Base-by-base conservation (phyloP, 2,888 invertebrate species). In the Troides helena region DNA sequence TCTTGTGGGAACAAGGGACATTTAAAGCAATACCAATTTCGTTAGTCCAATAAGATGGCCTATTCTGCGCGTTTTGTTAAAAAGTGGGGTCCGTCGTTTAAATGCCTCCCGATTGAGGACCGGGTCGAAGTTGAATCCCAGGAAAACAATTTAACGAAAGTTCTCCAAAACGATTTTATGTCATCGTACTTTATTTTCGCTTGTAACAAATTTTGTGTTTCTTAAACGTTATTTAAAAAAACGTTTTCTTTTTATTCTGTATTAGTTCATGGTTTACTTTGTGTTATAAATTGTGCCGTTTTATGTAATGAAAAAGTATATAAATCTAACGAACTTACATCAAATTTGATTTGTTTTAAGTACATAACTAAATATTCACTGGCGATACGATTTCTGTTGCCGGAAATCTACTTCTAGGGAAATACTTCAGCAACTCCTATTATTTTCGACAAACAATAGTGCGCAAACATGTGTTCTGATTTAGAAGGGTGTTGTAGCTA, bases 61-160 rank as follows among this genome's bases (percentile, higher is more conserved):
- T 6, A 53, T 53, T 53, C 53, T 4, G n/a, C 21, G 57, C 57
- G 65, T 58, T 57, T 65, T 65, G 69, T 69, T 65, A 62, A 68
- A 59, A 68, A 62, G 58, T 61, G 62, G 46, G 65, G 65, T 65
- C 68, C 65, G 62, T 46, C 65, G 53, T 65, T 65, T 65, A 30
- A 69, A 43, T 63, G 68, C 58, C 62, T 36, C 36, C 69, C 65
- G 46, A 65, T 62, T 62, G 62, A 66, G 30, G 46, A 58, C 50
- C 58, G 62, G 58, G 23, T 63, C 57, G 25, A 62, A 62, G 59
- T 62, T 59, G 59, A 66, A 62, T 59, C 59, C 62, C 69, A 62
- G 70, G n/a, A 53, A 66, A 70, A 63, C 62, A 70, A 66, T 66
- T 69, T 66, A 66, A 66, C 50, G 57, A 23, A 66, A 57, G 62